These are phyloP conservation scores for Drosophila gaucha DNA, from an alignment of 2,888 invertebrate species.

Conservation along the genomic window DNA sequence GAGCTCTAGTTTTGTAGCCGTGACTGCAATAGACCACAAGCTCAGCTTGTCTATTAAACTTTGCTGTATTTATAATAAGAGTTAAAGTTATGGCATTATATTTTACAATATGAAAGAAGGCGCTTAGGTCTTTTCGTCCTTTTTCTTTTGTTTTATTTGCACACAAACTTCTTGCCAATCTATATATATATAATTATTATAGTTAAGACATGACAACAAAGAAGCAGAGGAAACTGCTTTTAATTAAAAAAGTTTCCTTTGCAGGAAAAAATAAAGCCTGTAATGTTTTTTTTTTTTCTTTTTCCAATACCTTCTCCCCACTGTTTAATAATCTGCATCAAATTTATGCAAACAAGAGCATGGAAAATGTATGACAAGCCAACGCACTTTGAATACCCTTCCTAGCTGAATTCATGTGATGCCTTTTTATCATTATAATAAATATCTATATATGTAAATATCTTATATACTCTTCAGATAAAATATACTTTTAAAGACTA, in stretches of 20 bases:
- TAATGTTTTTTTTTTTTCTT: neutral
- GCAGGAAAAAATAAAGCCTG: neutral
- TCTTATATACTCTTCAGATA: too few relatives aligned
- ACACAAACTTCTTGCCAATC: neutral
- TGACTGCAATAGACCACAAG: conserved; percentile 8
- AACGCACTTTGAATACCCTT: conserved; percentile 2
- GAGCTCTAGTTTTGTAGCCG: conserved; percentile 18
- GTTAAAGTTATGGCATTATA: conserved; percentile 1
- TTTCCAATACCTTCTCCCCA: neutral
- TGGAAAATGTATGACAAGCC: neutral
- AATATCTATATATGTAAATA: too few relatives aligned
- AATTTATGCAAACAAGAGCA: conserved; percentile 3
- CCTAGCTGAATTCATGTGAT: too few relatives aligned
- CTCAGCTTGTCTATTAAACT: neutral
- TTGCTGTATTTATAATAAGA: neutral
- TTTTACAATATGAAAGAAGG: neutral
- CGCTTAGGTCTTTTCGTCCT: neutral
- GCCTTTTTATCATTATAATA: too few relatives aligned
- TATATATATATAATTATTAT: too few relatives aligned
- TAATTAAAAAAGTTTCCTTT: conserved; percentile 34
- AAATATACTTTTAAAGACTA: too few relatives aligned
- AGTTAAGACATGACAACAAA: neutral
- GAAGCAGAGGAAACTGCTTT: conserved; percentile 2
- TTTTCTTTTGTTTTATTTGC: neutral
- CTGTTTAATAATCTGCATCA: conserved; percentile 9